Conservation (phyloP, 2,797 vertebrate genomes). For the Coregonus ussuriensis region DNA sequence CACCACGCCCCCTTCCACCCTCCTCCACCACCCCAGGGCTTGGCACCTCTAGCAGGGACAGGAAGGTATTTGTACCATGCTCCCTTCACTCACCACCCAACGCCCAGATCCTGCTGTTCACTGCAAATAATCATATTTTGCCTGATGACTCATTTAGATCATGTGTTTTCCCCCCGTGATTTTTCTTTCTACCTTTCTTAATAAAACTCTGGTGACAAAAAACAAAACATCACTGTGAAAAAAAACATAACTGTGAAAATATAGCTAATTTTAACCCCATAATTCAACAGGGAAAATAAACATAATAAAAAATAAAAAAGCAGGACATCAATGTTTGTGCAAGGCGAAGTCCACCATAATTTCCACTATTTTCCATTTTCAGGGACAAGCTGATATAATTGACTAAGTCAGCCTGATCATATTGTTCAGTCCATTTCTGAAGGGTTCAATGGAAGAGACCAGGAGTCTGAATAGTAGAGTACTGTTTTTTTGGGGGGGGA, state of each 20-base stretch:
- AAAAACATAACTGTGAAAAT: background rate
- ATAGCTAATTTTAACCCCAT: background rate
- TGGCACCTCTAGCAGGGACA: constrained; percentile 58
- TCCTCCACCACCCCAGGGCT: constrained; percentile 46
- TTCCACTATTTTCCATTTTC: background rate
- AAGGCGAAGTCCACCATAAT: background rate
- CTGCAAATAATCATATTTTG: constrained; percentile 52
- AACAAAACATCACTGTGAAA: background rate
- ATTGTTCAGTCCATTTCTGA: constrained; percentile 29
- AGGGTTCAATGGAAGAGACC: constrained; percentile 25
- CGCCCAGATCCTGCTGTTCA: constrained; percentile 37
- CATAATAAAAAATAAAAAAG: background rate
- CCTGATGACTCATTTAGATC: constrained; percentile 37
- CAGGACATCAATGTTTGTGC: background rate
- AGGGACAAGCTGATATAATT: background rate
- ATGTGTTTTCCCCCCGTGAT: background rate
- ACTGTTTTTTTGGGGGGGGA: constrained; percentile 35
- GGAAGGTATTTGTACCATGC: constrained; percentile 58
- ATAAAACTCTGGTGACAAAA: background rate
- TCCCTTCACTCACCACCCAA: constrained; percentile 43
- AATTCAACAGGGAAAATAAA: background rate
- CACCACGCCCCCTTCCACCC: background rate
- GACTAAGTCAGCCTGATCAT: background rate
- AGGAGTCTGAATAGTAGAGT: constrained; percentile 47
- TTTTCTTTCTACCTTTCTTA: background rate